Conservation (phyloP, 2,797 vertebrate species). For the Ceryle rudis region DNA sequence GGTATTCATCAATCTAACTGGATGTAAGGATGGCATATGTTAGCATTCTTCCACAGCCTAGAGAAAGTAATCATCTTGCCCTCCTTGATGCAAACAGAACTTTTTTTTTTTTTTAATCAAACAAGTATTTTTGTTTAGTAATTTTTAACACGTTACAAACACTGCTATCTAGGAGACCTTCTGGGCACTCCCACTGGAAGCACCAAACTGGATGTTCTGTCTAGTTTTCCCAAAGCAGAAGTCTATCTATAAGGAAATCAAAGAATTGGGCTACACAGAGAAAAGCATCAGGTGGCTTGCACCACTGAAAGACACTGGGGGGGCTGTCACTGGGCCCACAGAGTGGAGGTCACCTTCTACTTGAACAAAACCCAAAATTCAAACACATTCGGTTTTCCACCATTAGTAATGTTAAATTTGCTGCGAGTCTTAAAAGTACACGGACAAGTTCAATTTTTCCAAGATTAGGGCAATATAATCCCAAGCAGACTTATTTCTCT, state of each 20-base stretch:
- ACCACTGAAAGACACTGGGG: background rate
- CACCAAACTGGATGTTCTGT: background rate
- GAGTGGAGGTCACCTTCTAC: background rate
- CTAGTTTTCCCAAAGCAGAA: background rate
- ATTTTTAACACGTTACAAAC: background rate
- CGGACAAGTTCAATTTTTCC: background rate
- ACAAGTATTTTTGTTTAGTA: background rate
- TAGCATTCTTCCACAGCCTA: constrained; percentile 23
- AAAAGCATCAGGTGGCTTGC: background rate
- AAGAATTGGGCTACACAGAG: background rate
- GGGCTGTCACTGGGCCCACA: background rate
- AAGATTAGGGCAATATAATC: background rate
- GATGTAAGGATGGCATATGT: constrained; percentile 76
- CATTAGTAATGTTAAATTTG: background rate
- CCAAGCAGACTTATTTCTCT: background rate
- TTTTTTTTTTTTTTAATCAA: background rate
- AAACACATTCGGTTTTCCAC: background rate
- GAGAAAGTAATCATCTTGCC: constrained; percentile 36
- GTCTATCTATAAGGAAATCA: background rate
- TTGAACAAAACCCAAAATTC: background rate
- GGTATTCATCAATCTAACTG: constrained; percentile 72
- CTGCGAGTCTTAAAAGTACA: background rate
- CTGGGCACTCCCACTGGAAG: background rate
- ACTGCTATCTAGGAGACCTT: background rate
- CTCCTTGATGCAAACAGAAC: background rate